phyloP scores from a whole-genome alignment of 92 coral and sea anemone genomes.

The Plumapathes pennacea region DNA sequence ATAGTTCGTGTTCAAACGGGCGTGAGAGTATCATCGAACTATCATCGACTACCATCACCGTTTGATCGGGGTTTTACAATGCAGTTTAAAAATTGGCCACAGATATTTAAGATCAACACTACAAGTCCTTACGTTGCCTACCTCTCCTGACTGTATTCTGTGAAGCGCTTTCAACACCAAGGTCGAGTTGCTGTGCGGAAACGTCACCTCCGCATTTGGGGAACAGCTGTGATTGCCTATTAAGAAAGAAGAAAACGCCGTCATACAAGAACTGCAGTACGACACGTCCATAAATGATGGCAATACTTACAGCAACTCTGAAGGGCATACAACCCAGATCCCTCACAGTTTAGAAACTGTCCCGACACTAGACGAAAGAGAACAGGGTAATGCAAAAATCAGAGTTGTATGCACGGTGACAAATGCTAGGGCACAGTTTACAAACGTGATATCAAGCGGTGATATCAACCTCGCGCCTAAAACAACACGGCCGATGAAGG shows the following conservation, averaged over 20 bases:
- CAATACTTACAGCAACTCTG: conserved; percentile 73
- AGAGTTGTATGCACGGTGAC: no score
- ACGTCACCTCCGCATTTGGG: conserved; percentile 82
- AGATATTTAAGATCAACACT: no score
- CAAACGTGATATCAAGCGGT: no score
- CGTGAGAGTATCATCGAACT: no score
- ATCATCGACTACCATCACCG: no score
- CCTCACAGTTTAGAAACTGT: conserved; percentile 81
- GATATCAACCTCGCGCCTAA: no score
- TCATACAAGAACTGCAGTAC: neutral
- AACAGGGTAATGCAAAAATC: no score
- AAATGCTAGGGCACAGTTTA: no score
- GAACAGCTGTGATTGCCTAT: conserved; percentile 84
- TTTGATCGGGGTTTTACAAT: no score
- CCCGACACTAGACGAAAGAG: conserved; percentile 57
- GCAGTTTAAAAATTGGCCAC: no score
- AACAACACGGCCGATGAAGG: no score
- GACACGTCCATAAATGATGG: neutral
- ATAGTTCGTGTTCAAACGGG: no score
- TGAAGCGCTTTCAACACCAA: conserved; percentile 66
- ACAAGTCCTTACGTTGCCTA: conserved; percentile 1
- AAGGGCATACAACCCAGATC: conserved; percentile 67
- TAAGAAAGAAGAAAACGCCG: neutral
- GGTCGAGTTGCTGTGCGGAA: conserved; percentile 73
- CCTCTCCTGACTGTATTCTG: conserved; percentile 70